Conservation (phyloP, 2,888 invertebrate genomes). For the Lottia gigantea region DNA sequence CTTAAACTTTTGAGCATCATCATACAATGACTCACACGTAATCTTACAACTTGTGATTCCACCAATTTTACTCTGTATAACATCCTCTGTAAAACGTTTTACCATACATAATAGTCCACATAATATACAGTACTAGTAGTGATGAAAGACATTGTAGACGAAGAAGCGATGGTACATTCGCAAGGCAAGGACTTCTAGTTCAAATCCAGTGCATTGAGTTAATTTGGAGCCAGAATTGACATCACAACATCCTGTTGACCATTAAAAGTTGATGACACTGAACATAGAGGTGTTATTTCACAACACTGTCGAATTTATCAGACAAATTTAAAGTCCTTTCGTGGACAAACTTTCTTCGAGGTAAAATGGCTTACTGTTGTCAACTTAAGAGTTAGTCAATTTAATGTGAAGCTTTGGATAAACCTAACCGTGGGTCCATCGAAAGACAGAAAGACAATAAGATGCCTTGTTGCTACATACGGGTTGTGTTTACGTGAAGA, state of each 20-base stretch:
- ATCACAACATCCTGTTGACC: not conserved
- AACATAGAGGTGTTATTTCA: not conserved
- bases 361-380: not conserved
- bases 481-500: not conserved
- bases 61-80: too few relatives aligned
- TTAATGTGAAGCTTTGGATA: not conserved
- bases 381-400: constrained; percentile 1
- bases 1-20: too few relatives aligned
- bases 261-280: not conserved
- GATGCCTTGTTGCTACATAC: not conserved
- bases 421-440: not conserved
- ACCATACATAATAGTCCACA: too few relatives aligned
- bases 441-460: constrained; percentile 2
- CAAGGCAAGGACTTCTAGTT: too few relatives aligned
- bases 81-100: too few relatives aligned
- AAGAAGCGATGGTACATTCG: too few relatives aligned
- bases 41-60: too few relatives aligned
- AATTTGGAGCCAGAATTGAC: too few relatives aligned
- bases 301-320: not conserved
- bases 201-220: too few relatives aligned
- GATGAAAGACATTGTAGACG: too few relatives aligned
- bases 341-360: not conserved
- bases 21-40: too few relatives aligned
- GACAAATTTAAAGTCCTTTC: constrained; percentile 4
- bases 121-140: too few relatives aligned